These are phyloP conservation scores for Leptinotarsa juncta DNA, from an alignment of 2,888 invertebrate species.

Conservation along the genomic window DNA sequence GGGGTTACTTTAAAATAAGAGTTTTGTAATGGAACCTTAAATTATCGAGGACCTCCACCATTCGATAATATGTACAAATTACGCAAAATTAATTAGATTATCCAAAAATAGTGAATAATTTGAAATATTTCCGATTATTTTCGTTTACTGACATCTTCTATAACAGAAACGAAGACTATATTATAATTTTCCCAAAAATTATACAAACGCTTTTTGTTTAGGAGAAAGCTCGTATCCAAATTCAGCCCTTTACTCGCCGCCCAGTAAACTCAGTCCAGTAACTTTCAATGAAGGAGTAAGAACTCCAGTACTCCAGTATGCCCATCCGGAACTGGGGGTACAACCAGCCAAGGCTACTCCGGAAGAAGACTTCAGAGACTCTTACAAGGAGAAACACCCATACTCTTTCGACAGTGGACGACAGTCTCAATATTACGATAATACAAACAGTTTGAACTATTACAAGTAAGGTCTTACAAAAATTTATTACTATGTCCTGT, in stretches of 20 bases:
- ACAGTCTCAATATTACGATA: slow-evolving; percentile 64
- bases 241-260: slow-evolving; percentile 74
- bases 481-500: neutral
- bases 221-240: slow-evolving; percentile 73
- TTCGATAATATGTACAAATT: too few relatives aligned
- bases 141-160: too few relatives aligned
- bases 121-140: too few relatives aligned
- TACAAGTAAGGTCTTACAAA: slow-evolving; percentile 50
- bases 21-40: too few relatives aligned
- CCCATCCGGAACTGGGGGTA: slow-evolving; percentile 82
- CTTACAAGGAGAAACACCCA: slow-evolving; percentile 50
- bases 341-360: slow-evolving; percentile 76
- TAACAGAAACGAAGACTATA: too few relatives aligned
- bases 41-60: too few relatives aligned
- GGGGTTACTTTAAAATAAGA: too few relatives aligned
- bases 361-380: slow-evolving; percentile 56
- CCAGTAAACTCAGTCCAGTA: slow-evolving; percentile 70
- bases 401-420: slow-evolving; percentile 61
- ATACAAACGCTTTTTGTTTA: slow-evolving; percentile 15
- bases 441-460: slow-evolving; percentile 63
- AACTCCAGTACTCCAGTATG: slow-evolving; percentile 82
- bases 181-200: neutral
- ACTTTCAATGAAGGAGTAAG: slow-evolving; percentile 78
- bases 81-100: too few relatives aligned
- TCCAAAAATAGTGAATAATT: too few relatives aligned